These are phyloP conservation scores for Leptoclinus maculatus DNA, from an alignment of 2,797 vertebrate species.

Conservation along the genomic window DNA sequence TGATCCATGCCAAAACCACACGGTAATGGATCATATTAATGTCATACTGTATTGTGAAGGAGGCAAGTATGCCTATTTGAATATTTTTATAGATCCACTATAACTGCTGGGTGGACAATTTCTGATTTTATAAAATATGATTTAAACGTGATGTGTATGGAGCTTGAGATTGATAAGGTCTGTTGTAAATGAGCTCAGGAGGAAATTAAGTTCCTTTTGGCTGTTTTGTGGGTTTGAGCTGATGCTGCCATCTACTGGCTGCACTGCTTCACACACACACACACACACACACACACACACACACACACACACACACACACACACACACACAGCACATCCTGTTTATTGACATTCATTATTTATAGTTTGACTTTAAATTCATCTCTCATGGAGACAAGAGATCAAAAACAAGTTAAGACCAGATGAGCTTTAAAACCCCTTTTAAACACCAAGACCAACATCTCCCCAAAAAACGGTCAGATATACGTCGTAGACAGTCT, in stretches of 20 bases:
- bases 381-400: neutral
- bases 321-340: neutral
- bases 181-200: constrained; percentile 15
- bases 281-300: no score
- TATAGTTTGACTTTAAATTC: no score
- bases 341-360: neutral
- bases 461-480: no score
- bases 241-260: constrained; percentile 69
- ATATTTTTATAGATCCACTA: neutral
- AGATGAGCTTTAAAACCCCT: neutral
- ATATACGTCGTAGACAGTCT: neutral
- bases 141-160: constrained; percentile 13
- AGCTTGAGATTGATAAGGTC: neutral
- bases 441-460: no score
- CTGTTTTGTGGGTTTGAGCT: constrained; percentile 5
- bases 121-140: neutral
- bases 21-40: neutral
- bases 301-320: no score
- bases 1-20: no score
- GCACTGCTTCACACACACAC: neutral
- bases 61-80: no score
- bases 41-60: no score
- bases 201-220: neutral
- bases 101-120: neutral
- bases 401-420: neutral